Percentiles rank a stretch among this genome's conserved stretches.
Evolutionary conservation across 2,797 vertebrate genomes (phyloP).

Genomic region (Xenopus petersii): DNA sequence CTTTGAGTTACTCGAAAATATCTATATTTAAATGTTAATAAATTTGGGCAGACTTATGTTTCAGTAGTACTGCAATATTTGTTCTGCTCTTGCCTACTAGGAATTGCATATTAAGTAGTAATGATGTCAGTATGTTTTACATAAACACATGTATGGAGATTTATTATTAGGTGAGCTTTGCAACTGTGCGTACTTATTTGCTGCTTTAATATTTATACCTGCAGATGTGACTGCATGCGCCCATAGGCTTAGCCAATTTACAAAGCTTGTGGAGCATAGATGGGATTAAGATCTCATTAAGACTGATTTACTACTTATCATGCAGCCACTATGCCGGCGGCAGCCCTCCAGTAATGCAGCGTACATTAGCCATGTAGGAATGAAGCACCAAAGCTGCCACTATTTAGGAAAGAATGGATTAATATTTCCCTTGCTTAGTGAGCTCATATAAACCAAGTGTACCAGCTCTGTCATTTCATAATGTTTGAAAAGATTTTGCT

Average conservation of each 20-base stretch:
- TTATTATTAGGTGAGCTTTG: neutral
- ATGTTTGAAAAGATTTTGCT: too few species aligned
- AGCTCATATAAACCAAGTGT: too few species aligned
- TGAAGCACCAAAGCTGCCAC: too few species aligned
- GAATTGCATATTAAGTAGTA: neutral
- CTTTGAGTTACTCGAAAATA: too few species aligned
- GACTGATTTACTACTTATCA: constrained; percentile 9
- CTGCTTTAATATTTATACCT: constrained; percentile 15
- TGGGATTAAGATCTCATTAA: constrained; percentile 8
- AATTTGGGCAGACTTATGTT: too few species aligned
- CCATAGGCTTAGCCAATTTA: constrained; percentile 9
- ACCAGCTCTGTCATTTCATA: too few species aligned
- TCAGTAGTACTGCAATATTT: too few species aligned
- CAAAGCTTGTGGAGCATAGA: neutral
- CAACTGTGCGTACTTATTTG: neutral
- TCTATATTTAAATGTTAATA: too few species aligned
- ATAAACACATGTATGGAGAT: neutral
- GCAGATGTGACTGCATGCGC: neutral
- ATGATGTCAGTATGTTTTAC: neutral
- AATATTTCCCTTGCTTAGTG: too few species aligned
- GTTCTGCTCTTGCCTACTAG: too few species aligned
- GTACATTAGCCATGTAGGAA: neutral
- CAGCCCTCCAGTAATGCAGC: neutral
- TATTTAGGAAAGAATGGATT: too few species aligned
- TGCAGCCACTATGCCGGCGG: constrained; percentile 1